Evolutionary conservation across 2,113 vertebrate species (phyloP).

Genomic region (Chionomys nivalis): DNA sequence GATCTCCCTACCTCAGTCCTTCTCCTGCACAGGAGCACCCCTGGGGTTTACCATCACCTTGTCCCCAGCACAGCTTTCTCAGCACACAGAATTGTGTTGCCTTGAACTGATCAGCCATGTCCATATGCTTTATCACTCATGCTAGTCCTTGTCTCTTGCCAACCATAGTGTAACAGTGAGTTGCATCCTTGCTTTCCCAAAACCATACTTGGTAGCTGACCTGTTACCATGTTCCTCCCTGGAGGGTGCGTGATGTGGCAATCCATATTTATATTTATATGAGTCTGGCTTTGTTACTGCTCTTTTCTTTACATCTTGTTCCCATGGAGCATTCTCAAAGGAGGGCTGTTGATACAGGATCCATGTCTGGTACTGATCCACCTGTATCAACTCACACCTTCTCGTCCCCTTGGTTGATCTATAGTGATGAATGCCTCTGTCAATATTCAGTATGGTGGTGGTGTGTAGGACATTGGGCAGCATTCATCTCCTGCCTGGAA

Average conservation of each 20-base stretch:
- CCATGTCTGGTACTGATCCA: not conserved
- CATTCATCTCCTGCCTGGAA: not conserved
- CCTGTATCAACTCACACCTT: not conserved
- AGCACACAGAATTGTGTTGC: not conserved
- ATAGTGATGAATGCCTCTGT: not conserved
- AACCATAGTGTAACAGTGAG: not conserved
- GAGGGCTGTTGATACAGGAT: not conserved
- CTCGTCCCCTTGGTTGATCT: not conserved
- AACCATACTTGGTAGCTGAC: not conserved
- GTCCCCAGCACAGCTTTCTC: not conserved
- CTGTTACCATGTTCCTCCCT: not conserved
- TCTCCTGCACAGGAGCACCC: not conserved
- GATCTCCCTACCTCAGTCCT: not conserved
- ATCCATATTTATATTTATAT: not conserved
- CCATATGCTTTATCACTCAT: fast-evolving
- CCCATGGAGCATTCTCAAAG: not conserved
- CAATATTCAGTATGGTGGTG: not conserved
- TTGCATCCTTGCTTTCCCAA: not conserved
- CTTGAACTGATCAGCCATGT: fast-evolving
- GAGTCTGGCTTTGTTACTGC: not conserved
- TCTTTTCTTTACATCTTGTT: not conserved
- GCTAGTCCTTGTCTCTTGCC: not conserved
- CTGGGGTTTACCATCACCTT: too few relatives aligned
- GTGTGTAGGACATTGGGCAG: not conserved
- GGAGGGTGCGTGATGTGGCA: not conserved